Percentiles rank a stretch among this genome's conserved stretches.
Conservation (phyloP, 2,113 vertebrate species). For the Columbina picui region DNA sequence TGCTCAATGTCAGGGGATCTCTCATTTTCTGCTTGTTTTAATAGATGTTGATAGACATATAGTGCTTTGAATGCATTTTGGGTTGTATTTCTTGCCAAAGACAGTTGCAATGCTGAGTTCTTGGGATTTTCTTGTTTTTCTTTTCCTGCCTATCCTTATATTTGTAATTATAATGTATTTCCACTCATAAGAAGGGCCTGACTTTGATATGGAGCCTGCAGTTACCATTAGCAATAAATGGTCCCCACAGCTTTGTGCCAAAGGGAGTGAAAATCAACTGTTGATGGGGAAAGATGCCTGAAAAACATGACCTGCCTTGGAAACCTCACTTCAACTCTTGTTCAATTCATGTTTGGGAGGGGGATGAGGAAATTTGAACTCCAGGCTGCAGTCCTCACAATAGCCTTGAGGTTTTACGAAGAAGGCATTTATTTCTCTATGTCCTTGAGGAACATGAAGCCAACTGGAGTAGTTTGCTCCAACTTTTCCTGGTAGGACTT, state of each 20-base stretch:
- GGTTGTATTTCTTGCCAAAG: neutral
- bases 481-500: neutral
- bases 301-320: neutral
- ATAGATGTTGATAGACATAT: neutral
- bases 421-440: neutral
- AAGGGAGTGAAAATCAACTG: neutral
- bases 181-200: neutral
- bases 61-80: conserved; percentile 20
- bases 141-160: neutral
- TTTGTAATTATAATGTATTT: neutral
- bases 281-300: neutral
- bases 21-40: conserved; percentile 28
- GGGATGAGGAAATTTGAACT: neutral
- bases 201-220: neutral
- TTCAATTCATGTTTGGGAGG: neutral
- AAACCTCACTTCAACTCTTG: neutral
- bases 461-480: neutral
- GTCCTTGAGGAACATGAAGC: neutral
- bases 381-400: neutral
- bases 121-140: neutral
- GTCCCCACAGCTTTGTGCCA: neutral
- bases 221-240: neutral
- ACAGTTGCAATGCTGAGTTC: neutral
- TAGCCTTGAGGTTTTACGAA: neutral
- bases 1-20: neutral